These are phyloP conservation scores for Macrobrachium nipponense DNA, from an alignment of 1,140 invertebrate species.

Conservation along the genomic window DNA sequence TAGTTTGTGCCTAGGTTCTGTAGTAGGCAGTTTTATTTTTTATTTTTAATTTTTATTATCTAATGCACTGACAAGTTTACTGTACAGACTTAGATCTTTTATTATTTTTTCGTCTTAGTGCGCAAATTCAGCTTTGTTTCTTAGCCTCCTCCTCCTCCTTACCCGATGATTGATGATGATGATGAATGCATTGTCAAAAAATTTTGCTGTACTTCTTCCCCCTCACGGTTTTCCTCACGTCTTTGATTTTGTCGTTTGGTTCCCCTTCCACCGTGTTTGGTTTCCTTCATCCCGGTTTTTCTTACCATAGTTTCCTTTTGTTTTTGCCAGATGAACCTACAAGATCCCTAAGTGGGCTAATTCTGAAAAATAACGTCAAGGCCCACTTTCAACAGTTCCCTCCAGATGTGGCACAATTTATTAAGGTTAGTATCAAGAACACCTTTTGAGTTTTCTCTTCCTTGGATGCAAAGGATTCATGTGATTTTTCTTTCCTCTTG, in stretches of 20 bases:
- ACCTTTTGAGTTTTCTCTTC: not conserved
- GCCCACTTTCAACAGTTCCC: slow-evolving; percentile 92
- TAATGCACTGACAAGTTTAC: too few species aligned
- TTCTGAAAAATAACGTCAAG: slow-evolving; percentile 98
- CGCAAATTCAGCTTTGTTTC: too few species aligned
- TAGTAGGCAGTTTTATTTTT: slow-evolving; percentile 3
- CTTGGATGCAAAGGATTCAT: slow-evolving; percentile 5
- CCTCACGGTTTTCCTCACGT: not conserved
- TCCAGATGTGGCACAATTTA: slow-evolving; percentile 89
- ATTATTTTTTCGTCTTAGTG: too few species aligned
- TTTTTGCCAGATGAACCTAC: slow-evolving; percentile 87
- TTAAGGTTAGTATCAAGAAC: slow-evolving; percentile 72
- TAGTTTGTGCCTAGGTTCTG: not conserved
- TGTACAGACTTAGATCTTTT: too few species aligned
- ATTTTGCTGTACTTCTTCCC: slow-evolving; percentile 17
- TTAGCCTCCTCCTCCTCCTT: too few species aligned
- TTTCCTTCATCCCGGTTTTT: not conserved
- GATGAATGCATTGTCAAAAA: slow-evolving; percentile 7
- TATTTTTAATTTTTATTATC: not conserved
- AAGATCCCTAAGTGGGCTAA: slow-evolving; percentile 94
- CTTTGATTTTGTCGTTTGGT: slow-evolving; percentile 23
- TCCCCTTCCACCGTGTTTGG: not conserved
- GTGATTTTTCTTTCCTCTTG: not conserved
- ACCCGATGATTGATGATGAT: not conserved
- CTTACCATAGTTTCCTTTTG: slow-evolving; percentile 9